A percentile compares a stretch with the other conserved stretches of the same genome.
phyloP scores from a whole-genome alignment of 2,797 vertebrate species.

The Gymnothorax reevesii region DNA sequence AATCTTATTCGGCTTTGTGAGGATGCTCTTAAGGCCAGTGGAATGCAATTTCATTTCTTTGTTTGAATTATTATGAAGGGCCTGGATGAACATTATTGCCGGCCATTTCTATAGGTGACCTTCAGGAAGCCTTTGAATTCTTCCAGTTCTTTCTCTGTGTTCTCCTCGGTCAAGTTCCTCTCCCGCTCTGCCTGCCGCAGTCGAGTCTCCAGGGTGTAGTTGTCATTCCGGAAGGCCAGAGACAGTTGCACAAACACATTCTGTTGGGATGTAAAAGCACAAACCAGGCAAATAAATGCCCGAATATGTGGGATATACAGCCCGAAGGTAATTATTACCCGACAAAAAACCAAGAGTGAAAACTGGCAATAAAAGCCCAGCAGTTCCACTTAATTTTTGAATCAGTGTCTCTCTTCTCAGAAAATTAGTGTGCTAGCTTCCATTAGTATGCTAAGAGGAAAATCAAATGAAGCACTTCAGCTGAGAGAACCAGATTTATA shows the following conservation, averaged over 20 bases:
- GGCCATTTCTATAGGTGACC: constrained; percentile 64
- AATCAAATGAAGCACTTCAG: too few species aligned
- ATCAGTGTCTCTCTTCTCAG: background rate
- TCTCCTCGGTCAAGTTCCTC: constrained; percentile 92
- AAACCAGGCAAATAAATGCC: background rate
- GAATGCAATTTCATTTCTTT: background rate
- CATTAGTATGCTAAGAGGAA: too few species aligned
- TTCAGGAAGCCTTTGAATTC: constrained; percentile 90
- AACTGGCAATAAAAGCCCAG: background rate
- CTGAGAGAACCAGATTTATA: too few species aligned
- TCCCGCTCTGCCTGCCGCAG: constrained; percentile 93
- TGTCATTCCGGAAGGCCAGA: constrained; percentile 96
- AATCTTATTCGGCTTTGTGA: background rate
- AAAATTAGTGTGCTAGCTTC: background rate
- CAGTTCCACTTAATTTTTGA: background rate
- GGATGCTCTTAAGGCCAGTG: background rate
- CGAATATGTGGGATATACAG: background rate
- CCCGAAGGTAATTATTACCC: background rate
- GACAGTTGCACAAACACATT: constrained; percentile 97
- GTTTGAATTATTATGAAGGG: background rate
- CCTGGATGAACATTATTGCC: background rate
- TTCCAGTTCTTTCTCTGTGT: constrained; percentile 94
- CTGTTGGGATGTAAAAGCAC: constrained; percentile 63
- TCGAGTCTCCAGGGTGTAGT: constrained; percentile 93
- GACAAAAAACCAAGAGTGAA: background rate